These are phyloP conservation scores for Brachionus rubens DNA, from an alignment of 1,140 invertebrate species.

Conservation along the genomic window DNA sequence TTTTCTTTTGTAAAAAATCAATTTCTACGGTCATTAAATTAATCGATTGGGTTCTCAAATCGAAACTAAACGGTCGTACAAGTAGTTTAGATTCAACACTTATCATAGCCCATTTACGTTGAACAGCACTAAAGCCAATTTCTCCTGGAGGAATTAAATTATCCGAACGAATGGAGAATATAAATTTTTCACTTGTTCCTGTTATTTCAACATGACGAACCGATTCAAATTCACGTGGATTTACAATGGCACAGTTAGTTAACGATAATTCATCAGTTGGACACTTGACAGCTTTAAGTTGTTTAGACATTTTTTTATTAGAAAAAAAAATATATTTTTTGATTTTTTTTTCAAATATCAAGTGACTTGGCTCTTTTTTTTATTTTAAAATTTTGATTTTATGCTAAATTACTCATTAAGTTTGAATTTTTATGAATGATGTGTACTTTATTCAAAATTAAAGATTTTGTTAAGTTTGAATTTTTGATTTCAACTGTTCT, in stretches of 20 bases:
- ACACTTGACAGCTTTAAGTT: constrained; percentile 79
- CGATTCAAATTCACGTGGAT: constrained; percentile 73
- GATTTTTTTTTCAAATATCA: constrained; percentile 17
- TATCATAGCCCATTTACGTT: constrained; percentile 87
- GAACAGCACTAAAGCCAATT: constrained; percentile 82
- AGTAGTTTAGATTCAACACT: constrained; percentile 81
- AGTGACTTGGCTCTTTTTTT: constrained; percentile 21
- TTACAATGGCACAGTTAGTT: constrained; percentile 86
- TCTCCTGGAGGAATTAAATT: constrained; percentile 71
- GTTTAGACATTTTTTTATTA: constrained; percentile 5
- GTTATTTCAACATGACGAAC: constrained; percentile 79
- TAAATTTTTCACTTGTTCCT: constrained; percentile 71
- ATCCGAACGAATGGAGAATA: constrained; percentile 78
- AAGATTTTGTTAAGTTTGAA: neutral
- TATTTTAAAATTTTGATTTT: neutral
- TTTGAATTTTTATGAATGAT: neutral
- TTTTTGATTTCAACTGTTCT: neutral
- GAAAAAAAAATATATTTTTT: neutral
- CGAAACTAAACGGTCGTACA: constrained; percentile 74
- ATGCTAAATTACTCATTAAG: neutral
- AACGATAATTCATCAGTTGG: constrained; percentile 87
- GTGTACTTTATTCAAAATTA: neutral
- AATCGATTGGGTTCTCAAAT: constrained; percentile 72
- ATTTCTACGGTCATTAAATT: constrained; percentile 78
- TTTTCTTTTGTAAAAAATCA: constrained; percentile 89